Base-by-base conservation (phyloP, 2,888 invertebrate genomes). In the Rotaria socialis region DNA sequence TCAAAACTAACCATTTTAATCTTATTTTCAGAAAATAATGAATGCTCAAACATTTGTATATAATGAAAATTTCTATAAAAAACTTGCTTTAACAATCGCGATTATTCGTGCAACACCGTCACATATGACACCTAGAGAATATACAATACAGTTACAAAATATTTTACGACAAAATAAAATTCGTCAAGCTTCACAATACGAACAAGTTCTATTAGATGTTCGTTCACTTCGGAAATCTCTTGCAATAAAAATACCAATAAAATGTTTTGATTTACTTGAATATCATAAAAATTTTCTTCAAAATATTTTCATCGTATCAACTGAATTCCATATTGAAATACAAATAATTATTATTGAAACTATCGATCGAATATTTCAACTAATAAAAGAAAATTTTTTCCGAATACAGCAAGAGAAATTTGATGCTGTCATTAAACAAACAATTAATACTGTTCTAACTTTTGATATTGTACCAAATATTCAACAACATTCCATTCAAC, bases 101-200 rank as follows among this genome's bases (percentile, higher is more conserved):
- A 80, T 80, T 43, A 80, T 80, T 80, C 80, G 80, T 41, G 24
- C n/a, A n/a, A 80, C 80, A 80, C 80, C 80, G 11, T 24, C 43
- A 24, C 43, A 80, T 80, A n/a, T 80, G 47, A 80, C 47, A 47
- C 80, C 80, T n/a, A 80, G 4, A 80, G 80, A 80, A 10, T 80
- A 24, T 80, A 47, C 80, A 5, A 47, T 14, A 47, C 47, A 47
- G 14, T 47, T 80, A 80, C 80, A 80, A 47, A 80, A 80, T n/a
- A n/a, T 19, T 24, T 47, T 47, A 67, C 35, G 67, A 41, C 3
- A 19, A 35, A 35, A 35, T 35, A 35, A 35, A 67, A 67, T 35
- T 0, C 35, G 35, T 35, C 35, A 67, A 27, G 6, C 67, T 35
- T 35, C 35, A 16, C 67, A 67, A 67, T 67, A 19, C 7, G 67